These are phyloP conservation scores for Morone saxatilis DNA, from an alignment of 2,113 vertebrate species.

Conservation along the genomic window DNA sequence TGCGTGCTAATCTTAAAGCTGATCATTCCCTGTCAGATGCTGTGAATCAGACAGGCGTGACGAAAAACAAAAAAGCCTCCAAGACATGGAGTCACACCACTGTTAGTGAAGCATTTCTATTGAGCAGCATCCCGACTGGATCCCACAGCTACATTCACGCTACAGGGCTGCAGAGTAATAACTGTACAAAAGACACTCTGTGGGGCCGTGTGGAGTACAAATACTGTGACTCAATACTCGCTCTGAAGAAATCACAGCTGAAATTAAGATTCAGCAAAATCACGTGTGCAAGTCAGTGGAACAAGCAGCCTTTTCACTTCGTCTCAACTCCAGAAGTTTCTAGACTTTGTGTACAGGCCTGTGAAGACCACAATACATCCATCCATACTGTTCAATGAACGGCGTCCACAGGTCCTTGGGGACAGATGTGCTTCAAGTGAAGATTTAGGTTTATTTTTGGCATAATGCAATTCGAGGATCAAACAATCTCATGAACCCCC, in stretches of 20 bases:
- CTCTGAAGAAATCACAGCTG: conserved; percentile 19
- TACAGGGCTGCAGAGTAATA: conserved; percentile 26
- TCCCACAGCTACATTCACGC: conserved; percentile 37
- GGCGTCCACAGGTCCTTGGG: not conserved
- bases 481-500: conserved; percentile 14
- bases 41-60: conserved; percentile 51
- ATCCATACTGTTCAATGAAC: conserved; percentile 30
- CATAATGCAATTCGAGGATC: conserved; percentile 42
- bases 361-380: conserved; percentile 28
- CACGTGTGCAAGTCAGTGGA: not conserved
- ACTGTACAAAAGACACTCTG: conserved; percentile 62
- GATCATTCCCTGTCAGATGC: conserved; percentile 34
- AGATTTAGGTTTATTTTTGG: conserved; percentile 63
- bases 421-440: conserved; percentile 11
- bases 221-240: not conserved
- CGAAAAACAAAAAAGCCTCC: conserved; percentile 33
- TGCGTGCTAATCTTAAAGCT: conserved; percentile 38
- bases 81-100: conserved; percentile 15
- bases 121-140: conserved; percentile 10
- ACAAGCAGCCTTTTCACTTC: conserved; percentile 1
- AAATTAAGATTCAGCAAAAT: conserved; percentile 22
- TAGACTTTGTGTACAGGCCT: not conserved
- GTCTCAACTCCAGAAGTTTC: conserved; percentile 3
- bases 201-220: conserved; percentile 2
- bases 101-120: conserved; percentile 10